Percentiles rank a stretch among this genome's conserved stretches.
phyloP scores from a whole-genome alignment of 64 coral and sea anemone species.

The Catalaphyllia jardinei region DNA sequence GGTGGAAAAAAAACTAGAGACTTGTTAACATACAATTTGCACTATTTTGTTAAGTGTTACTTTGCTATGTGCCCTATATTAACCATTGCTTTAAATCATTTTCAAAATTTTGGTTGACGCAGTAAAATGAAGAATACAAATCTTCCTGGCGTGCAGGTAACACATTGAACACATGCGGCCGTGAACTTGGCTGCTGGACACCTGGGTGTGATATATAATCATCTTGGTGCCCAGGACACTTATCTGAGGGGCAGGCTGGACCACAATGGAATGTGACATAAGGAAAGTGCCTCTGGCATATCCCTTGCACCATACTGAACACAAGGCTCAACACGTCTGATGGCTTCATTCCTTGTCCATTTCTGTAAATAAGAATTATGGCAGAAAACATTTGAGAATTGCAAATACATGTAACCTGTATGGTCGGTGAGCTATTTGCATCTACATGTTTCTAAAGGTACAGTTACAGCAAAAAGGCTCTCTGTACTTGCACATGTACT shows the following conservation, averaged over 20 bases:
- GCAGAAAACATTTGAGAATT: neutral
- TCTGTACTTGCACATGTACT: too few species aligned
- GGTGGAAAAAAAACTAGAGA: too few species aligned
- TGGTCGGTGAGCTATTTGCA: too few species aligned
- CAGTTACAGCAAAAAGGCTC: too few species aligned
- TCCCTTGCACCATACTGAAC: conserved; percentile 44
- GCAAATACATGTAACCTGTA: too few species aligned
- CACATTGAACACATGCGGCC: conserved; percentile 54
- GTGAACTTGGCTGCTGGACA: conserved; percentile 3
- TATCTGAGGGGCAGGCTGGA: conserved; percentile 39
- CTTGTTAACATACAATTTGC: too few species aligned
- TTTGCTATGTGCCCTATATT: neutral
- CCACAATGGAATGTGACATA: conserved; percentile 71
- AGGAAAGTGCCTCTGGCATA: conserved; percentile 47
- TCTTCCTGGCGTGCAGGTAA: conserved; percentile 29
- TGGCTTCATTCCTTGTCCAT: neutral
- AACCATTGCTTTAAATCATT: conserved; percentile 6
- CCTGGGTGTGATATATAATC: conserved; percentile 14
- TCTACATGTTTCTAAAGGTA: too few species aligned
- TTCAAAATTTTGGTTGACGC: conserved; percentile 20
- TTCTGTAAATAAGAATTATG: neutral
- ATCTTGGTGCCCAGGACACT: conserved; percentile 59
- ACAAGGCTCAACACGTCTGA: conserved; percentile 38
- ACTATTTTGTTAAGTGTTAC: too few species aligned
- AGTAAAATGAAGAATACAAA: neutral